Evolutionary conservation across 2,888 invertebrate species (phyloP), one percentile per base, ranked within the genome.

Genomic region (Stenodera caucasica): DNA sequence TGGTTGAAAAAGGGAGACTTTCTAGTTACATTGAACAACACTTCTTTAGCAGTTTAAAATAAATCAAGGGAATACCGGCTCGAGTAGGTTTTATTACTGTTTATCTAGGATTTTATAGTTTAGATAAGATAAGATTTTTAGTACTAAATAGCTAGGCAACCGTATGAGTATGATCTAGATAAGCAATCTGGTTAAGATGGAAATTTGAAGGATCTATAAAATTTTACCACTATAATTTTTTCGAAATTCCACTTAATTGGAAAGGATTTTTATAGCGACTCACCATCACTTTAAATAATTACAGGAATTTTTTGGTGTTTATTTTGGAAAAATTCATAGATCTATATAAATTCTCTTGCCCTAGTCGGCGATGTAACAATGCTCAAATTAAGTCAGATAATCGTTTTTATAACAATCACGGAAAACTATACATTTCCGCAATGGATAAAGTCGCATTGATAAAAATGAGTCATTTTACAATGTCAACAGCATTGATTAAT

Each of bases 71-170:
- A 40, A 18, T 40, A 4, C 21, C 3, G 0, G 18, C 21, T 12
- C 21, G 4, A 21, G 15, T 37, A 14, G 2, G 2, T 35, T 52
- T 32, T 52, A 52, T 6, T 30, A 52, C n/a, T 35, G 53, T 30
- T 53, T 53, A 53, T 35, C 12, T 1, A 53, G 33, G 12, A 23
- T 33, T 53, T 53, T 32, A 53, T 53, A 35, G 35, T 18, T 53
- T 21, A 53, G 53, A 33, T 32, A 53, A 32, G 33, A 18, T 52
- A 32, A 15, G 3, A 21, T 30, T 33, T 52, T 52, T 52, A 30
- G 1, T 53, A 53, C 12, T n/a, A 53, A 53, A 32, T 35, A 53
- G 29, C 51, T 51, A 51, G 37, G 15, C 14, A 14, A 37, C n/a
- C 11, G 9, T n/a, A 9, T n/a, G 12, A 21, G 18, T 32, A 53